Base-by-base conservation (phyloP, 2,113 vertebrate species). In the Chaenocephalus aceratus region DNA sequence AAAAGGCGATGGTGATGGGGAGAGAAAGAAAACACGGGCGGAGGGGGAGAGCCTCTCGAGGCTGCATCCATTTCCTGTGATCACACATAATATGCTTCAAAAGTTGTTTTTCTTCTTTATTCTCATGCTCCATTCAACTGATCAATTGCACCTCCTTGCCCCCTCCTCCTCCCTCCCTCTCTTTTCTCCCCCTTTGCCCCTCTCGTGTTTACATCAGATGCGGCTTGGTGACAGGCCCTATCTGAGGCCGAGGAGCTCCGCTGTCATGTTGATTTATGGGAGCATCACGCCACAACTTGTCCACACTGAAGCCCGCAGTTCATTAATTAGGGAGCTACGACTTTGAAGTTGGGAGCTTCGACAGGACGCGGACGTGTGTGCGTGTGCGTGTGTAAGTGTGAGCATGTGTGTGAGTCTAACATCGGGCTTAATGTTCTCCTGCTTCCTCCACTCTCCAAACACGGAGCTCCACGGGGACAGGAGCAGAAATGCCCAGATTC, bases 181-280 rank as follows among this genome's bases (percentile, higher is more conserved):
- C 92, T 26, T 57, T 75, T 60, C 77, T 59, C 60, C 67, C 74
- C 79, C 79, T 73, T 70, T 71, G 82, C 85, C 90, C 77, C 84
- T 84, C 85, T 68, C 61, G 93, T 97, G 97, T 98, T 97, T 99
- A 97, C 97, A 97, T 99, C 96, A 97, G 97, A 97, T 97, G 97
- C 95, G 95, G 95, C 96, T 95, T 94, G 94, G 95, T 98, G 97
- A 99, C 97, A 97, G 97, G 96, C 93, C 94, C 96, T 97, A 97
- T 98, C 97, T 97, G 95, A 97, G 96, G 94, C 96, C 95, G 95
- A 94, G 96, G 96, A 97, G 97, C 97, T 94, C 94, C 89, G 95
- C 97, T 98, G 97, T 99, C 98, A 98, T 95, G 96, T 97, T 99
- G 98, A 99, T 99, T 99, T 99, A 99, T 99, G 97, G 96, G 96